phyloP scores from a whole-genome alignment of 2,797 vertebrate species.

The Leontopithecus rosalia region DNA sequence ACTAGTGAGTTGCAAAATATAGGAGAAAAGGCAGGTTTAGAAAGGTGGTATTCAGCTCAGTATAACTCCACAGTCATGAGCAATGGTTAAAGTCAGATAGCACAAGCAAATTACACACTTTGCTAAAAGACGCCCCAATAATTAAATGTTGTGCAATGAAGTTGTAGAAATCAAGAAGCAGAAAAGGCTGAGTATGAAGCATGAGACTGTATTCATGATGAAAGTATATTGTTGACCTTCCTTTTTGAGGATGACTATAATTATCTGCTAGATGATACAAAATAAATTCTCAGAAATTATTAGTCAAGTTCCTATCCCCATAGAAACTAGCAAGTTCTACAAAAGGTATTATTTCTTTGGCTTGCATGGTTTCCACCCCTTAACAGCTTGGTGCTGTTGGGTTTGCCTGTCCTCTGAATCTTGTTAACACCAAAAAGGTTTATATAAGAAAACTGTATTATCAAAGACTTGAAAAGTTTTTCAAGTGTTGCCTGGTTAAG shows the following conservation, averaged over 20 bases:
- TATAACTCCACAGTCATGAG: neutral
- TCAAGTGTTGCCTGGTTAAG: neutral
- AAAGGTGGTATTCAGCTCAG: neutral
- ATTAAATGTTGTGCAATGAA: constrained; percentile 17
- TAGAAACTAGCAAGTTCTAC: neutral
- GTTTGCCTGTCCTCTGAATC: neutral
- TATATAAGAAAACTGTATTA: constrained; percentile 32
- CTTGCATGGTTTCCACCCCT: neutral
- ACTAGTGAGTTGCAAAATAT: neutral
- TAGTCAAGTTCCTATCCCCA: neutral
- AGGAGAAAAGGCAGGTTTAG: neutral
- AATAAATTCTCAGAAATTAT: constrained; percentile 42
- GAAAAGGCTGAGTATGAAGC: constrained; percentile 39
- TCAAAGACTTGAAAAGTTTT: constrained; percentile 29
- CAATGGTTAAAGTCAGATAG: neutral
- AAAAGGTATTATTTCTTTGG: neutral
- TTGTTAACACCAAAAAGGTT: neutral
- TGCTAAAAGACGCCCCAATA: constrained; percentile 15
- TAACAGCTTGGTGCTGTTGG: neutral
- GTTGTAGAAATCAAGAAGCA: constrained; percentile 8
- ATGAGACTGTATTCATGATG: neutral
- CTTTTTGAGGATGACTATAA: constrained; percentile 42
- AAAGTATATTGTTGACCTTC: neutral
- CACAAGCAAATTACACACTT: constrained; percentile 45
- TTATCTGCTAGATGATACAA: constrained; percentile 36